phyloP scores from a whole-genome alignment of 2,797 vertebrate species.

The Columba guinea region DNA sequence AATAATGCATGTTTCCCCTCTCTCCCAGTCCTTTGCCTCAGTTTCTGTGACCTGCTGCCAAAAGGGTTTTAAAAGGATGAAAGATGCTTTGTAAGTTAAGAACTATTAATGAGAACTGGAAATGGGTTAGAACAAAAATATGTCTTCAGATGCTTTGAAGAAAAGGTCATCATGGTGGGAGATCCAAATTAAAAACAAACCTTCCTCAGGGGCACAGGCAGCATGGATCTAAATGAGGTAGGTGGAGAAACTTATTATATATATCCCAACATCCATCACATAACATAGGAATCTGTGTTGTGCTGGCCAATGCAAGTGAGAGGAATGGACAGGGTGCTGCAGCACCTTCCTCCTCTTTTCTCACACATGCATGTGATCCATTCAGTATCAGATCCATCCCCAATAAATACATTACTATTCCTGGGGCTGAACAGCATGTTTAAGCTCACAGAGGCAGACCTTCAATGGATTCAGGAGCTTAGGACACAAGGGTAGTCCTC shows the following conservation, averaged over 20 bases:
- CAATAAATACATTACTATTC: not conserved
- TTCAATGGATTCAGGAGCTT: not conserved
- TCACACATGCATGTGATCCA: not conserved
- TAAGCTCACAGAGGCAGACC: not conserved
- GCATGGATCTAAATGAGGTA: not conserved
- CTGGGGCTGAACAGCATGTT: not conserved
- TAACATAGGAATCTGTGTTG: not conserved
- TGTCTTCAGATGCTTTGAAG: not conserved
- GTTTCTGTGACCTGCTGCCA: constrained; percentile 46
- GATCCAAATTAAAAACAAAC: constrained; percentile 36
- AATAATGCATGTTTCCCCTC: constrained; percentile 16
- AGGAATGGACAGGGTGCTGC: not conserved
- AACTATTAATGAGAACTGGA: constrained; percentile 38
- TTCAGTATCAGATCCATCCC: not conserved
- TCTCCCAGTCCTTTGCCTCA: not conserved
- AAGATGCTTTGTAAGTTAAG: constrained; percentile 35
- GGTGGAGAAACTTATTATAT: not conserved
- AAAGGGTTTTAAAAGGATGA: constrained; percentile 6
- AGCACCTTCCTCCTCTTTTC: not conserved
- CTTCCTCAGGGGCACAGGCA: not conserved
- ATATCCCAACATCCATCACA: not conserved
- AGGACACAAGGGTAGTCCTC: not conserved
- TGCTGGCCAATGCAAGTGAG: not conserved
- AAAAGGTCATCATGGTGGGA: constrained; percentile 13
- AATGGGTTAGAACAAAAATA: not conserved